Conservation (phyloP, 2,113 vertebrate species). For the Campylomormyrus numenius region DNA sequence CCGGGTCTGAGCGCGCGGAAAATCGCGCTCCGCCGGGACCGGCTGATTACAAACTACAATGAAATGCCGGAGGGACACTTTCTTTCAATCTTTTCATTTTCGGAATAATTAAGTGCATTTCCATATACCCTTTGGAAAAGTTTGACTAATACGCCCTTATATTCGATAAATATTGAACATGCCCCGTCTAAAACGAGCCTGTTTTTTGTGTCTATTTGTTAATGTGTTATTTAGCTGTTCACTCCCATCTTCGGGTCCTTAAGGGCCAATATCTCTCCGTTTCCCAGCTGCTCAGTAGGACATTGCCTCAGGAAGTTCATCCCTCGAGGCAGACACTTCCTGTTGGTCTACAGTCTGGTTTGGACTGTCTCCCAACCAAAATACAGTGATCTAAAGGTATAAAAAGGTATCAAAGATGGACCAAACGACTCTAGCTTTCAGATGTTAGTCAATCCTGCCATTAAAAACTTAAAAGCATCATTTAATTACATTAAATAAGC, state of each 20-base stretch:
- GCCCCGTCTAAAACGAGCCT: constrained; percentile 18
- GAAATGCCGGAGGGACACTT: constrained; percentile 2
- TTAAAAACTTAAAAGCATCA: not conserved
- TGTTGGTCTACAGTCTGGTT: not conserved
- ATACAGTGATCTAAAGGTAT: not conserved
- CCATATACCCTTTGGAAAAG: constrained; percentile 22
- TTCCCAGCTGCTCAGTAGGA: not conserved
- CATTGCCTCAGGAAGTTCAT: not conserved
- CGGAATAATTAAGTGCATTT: constrained; percentile 29
- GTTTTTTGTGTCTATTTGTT: constrained; percentile 22
- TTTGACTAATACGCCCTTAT: constrained; percentile 22
- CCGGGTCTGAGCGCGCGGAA: constrained; percentile 17
- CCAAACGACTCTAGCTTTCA: not conserved
- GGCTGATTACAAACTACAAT: constrained; percentile 18
- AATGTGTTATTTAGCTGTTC: constrained; percentile 24
- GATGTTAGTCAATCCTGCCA: not conserved
- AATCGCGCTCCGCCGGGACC: constrained; percentile 27
- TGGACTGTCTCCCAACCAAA: not conserved
- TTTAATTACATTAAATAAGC: not conserved
- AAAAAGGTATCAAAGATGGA: not conserved
- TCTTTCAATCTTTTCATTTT: constrained; percentile 23
- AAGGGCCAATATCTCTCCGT: not conserved
- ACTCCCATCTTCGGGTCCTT: not conserved
- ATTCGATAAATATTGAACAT: constrained; percentile 30
- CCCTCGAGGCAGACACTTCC: not conserved